Conservation (phyloP, 1,140 invertebrate species). For the Zaprionus camerounensis region DNA sequence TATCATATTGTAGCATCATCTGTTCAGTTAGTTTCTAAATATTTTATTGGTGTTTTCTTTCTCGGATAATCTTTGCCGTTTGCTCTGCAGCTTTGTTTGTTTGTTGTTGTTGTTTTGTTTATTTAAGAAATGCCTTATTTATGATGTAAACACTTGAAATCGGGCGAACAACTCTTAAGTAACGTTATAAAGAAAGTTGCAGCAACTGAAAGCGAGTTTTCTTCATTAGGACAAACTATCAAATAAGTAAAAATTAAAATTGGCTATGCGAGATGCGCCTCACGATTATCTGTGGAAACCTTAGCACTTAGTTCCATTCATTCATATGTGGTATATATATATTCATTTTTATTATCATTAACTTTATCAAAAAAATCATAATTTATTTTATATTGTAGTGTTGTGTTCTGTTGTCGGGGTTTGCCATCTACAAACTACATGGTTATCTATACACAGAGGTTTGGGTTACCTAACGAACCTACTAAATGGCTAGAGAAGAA, state of each 20-base stretch:
- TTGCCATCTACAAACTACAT: slow-evolving; percentile 27
- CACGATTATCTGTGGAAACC: slow-evolving; percentile 52
- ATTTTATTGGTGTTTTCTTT: slow-evolving; percentile 9
- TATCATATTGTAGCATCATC: slow-evolving; percentile 37
- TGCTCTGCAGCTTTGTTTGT: slow-evolving; percentile 19
- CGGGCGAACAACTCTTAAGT: slow-evolving; percentile 41
- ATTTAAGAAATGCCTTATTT: slow-evolving; percentile 58
- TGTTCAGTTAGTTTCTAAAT: slow-evolving; percentile 12
- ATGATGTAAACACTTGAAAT: slow-evolving; percentile 22
- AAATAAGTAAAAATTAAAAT: slow-evolving; percentile 17
- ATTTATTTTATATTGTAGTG: slow-evolving; percentile 45
- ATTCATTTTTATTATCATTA: slow-evolving; percentile 48
- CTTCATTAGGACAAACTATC: slow-evolving; percentile 24
- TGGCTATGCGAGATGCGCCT: slow-evolving; percentile 29
- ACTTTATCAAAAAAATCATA: slow-evolving; percentile 19
- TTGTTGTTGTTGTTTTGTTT: slow-evolving; percentile 6
- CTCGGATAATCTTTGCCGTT: slow-evolving; percentile 27
- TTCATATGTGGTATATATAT: slow-evolving; percentile 15
- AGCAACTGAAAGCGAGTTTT: slow-evolving; percentile 47
- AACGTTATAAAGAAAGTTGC: slow-evolving; percentile 40
- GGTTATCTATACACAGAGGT: slow-evolving; percentile 39
- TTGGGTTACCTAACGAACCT: slow-evolving; percentile 15
- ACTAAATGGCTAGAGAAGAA: slow-evolving; percentile 31
- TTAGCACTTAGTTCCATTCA: slow-evolving; percentile 34
- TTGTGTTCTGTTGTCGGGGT: slow-evolving; percentile 16